Base-by-base conservation (phyloP, 2,113 vertebrate species). In the Gadus chalcogrammus region DNA sequence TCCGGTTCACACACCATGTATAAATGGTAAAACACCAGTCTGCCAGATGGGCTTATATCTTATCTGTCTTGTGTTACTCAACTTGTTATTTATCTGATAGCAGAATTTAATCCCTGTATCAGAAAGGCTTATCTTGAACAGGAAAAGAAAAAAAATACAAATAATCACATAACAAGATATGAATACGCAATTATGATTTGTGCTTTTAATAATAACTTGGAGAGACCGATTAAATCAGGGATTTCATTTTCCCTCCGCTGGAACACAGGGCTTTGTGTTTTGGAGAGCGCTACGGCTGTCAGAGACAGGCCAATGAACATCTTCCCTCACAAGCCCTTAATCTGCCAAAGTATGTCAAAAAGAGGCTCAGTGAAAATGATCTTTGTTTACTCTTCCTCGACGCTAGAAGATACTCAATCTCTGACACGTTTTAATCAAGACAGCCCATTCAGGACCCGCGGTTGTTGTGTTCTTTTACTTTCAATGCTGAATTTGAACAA, bases 91-190 rank as follows among this genome's bases (percentile, higher is more conserved):
- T 69, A 79, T 89, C 76, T 82, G 83, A 87, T 83, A 69, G 53
- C 66, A 70, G 80, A 76, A 72, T 79, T 88, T 89, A 83, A 88
- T 85, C 82, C 75, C 65, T 76, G 76, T 81, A 81, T 86, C 78
- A 84, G 67, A 82, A 73, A 72, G 72, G 72, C 83, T 90, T 88
- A 89, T 82, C 74, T 79, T 35, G 71, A 86, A 81, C 68, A 60
- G 68, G 76, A 68, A 72, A 80, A 77, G 58, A 78, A 80, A 80
- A 83, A 85, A 74, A 85, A 87, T 87, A 77, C 59, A 82, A 86
- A 90, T 79, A 82, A 87, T 80, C 79, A 79, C 73, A 81, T 85
- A 88, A 88, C 75, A 79, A 80, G 82, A 89, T 88, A 83, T 79
- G 68, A 85, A 86, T 72, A 88, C 60, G 81, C 73, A 84, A 85